Percentiles rank a stretch among this genome's conserved stretches.
Conservation (phyloP, 2,888 invertebrate species). For the Parelbella ahira region DNA sequence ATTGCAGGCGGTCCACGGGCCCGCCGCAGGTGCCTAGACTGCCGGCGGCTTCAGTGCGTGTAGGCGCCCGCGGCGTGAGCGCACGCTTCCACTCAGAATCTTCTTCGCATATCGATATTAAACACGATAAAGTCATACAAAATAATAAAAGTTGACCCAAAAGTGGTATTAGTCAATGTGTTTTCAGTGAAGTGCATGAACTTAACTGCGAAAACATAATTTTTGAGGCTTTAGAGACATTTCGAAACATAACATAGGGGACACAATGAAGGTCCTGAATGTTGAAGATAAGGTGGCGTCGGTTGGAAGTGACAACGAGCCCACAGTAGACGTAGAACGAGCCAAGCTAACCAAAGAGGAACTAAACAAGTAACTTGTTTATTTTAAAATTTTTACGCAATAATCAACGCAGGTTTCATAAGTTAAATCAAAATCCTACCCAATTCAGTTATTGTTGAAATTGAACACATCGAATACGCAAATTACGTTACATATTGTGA, state of each 20-base stretch:
- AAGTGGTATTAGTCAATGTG: slow-evolving; percentile 8
- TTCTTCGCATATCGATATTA: slow-evolving; percentile 48
- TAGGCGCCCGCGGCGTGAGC: slow-evolving; percentile 37
- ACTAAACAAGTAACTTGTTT: slow-evolving; percentile 56
- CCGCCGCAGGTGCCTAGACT: slow-evolving; percentile 28
- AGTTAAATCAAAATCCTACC: too few relatives aligned
- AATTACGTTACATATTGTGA: too few relatives aligned
- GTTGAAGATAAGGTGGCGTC: slow-evolving; percentile 60
- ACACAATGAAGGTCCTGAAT: slow-evolving; percentile 66
- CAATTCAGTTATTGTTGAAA: too few relatives aligned
- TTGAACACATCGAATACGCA: too few relatives aligned
- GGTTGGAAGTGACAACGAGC: slow-evolving; percentile 61
- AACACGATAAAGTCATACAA: slow-evolving; percentile 40
- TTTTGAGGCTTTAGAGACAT: slow-evolving; percentile 14
- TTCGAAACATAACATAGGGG: slow-evolving; percentile 2
- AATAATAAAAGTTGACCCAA: slow-evolving; percentile 23
- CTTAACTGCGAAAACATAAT: slow-evolving; percentile 1
- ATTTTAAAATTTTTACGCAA: background rate
- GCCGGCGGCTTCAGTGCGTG: slow-evolving; percentile 38
- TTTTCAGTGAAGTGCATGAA: slow-evolving; percentile 18
- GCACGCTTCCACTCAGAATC: slow-evolving; percentile 32
- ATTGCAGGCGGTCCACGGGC: slow-evolving; percentile 48
- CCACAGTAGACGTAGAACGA: slow-evolving; percentile 50
- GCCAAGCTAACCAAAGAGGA: slow-evolving; percentile 62
- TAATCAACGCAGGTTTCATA: too few relatives aligned